phyloP scores from a whole-genome alignment of 92 coral and sea anemone genomes.

The Epizoanthus illoricatus region DNA sequence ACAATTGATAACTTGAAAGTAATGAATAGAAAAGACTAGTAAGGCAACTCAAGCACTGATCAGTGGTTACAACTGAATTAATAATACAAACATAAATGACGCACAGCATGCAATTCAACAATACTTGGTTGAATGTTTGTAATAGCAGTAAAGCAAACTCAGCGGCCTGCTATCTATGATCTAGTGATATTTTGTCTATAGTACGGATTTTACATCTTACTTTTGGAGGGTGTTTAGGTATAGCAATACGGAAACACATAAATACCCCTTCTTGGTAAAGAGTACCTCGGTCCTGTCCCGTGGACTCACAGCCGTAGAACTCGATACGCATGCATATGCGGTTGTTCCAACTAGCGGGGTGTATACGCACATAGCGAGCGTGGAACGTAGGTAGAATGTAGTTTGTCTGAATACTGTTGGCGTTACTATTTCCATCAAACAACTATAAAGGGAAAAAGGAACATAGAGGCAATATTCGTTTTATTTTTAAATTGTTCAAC shows the following conservation, averaged over 20 bases:
- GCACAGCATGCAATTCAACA: too few relatives aligned
- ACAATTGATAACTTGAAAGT: too few relatives aligned
- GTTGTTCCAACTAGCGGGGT: constrained; percentile 74
- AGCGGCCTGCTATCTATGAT: too few relatives aligned
- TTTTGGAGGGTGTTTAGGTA: neutral
- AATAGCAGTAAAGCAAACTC: too few relatives aligned
- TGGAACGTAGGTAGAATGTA: constrained; percentile 86
- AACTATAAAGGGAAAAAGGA: constrained; percentile 40
- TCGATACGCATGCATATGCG: constrained; percentile 81
- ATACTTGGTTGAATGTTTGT: too few relatives aligned
- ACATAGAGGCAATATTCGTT: too few relatives aligned
- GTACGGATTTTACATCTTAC: too few relatives aligned
- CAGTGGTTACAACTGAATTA: too few relatives aligned
- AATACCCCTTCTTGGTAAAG: neutral
- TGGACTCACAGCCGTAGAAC: constrained; percentile 93
- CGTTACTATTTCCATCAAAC: constrained; percentile 70
- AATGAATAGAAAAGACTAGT: too few relatives aligned
- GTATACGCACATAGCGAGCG: constrained; percentile 88
- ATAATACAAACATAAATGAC: too few relatives aligned
- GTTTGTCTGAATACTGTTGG: constrained; percentile 53
- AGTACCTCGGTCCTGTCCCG: constrained; percentile 88
- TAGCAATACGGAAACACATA: neutral
- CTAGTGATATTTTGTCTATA: too few relatives aligned
- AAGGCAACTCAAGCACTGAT: too few relatives aligned
- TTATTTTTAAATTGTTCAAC: neutral